phyloP scores from a whole-genome alignment of 2,113 vertebrate genomes.

The Chaetodon auriga region DNA sequence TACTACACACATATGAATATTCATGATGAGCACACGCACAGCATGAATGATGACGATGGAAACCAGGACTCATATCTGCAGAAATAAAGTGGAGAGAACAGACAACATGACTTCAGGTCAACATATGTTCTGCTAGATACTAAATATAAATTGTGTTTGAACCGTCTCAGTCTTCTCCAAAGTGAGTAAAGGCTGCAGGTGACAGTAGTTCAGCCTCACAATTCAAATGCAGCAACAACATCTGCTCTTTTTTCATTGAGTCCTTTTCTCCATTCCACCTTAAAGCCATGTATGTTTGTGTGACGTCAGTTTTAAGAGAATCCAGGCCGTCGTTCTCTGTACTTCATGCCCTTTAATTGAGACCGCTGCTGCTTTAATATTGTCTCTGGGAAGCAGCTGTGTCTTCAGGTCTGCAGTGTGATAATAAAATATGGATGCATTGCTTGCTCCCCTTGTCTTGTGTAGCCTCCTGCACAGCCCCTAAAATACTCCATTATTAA shows the following conservation, averaged over 20 bases:
- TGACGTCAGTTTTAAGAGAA: no score
- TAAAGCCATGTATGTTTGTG: no score
- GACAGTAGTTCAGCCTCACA: no score
- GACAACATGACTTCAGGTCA: no score
- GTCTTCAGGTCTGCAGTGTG: neutral
- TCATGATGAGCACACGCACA: neutral
- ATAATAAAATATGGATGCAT: neutral
- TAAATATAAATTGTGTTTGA: no score
- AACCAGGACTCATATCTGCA: neutral
- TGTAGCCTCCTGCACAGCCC: neutral
- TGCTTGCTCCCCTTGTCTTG: neutral
- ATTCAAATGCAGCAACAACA: no score
- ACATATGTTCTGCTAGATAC: no score
- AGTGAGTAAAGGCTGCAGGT: no score
- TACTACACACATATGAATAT: slow-evolving; percentile 5
- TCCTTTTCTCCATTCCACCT: no score
- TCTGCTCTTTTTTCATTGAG: no score
- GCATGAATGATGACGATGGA: slow-evolving; percentile 6
- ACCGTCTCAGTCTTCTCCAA: no score
- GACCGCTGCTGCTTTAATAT: slow-evolving; percentile 4
- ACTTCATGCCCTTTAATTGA: slow-evolving; percentile 2
- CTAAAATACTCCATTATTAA: slow-evolving; percentile 29
- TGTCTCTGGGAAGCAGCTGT: slow-evolving; percentile 35
- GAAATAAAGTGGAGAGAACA: neutral
- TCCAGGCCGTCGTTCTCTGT: no score